Base-by-base conservation (phyloP, 2,888 invertebrate genomes). In the Rhopalosiphum nymphaeae region DNA sequence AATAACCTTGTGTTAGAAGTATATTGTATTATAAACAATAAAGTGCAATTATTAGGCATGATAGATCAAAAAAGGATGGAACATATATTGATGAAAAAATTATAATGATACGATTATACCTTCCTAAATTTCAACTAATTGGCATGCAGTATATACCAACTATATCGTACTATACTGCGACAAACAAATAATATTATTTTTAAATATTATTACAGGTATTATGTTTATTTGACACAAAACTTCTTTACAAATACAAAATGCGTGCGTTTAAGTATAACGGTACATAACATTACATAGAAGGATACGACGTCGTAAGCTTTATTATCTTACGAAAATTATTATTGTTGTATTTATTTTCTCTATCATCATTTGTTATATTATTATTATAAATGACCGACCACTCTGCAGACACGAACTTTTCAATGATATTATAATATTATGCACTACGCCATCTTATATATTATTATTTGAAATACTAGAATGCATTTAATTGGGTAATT, bases 401-500 rank as follows among this genome's bases (percentile, higher is more conserved):
- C 36, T 78, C 36, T 1, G 36, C 0, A 16, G n/a, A 36, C 36
- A 78, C 78, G 36, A 78, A 78, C 21, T 36, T 78, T 78, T 36
- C 36, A 36, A 36, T 78, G 36, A 36, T 78, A 78, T 78, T 78
- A 78, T 78, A 78, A 78, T 78, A 78, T 78, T 78, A 78, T 78
- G 36, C 78, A 25, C 21, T 36, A 1, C 21, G 9, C 67, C 36
- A 11, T 5, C 7, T 5, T 36, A 78, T 36, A 21, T 78, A 21
- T 36, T 78, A 78, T 78, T 36, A 78, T 78, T 78, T 36, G 21
- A 78, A 36, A 21, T 42, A 78, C 78, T 78, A 36, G 36, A 78
- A 78, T 78, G n/a, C 67, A 42, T 78, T 78, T 78, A 78, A 78
- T 36, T 78, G 78, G 78, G 36, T 78, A 21, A 78, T 78, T 78